Evolutionary conservation across 1,140 invertebrate genomes (phyloP).

Genomic region (Dermatophagoides farinae): DNA sequence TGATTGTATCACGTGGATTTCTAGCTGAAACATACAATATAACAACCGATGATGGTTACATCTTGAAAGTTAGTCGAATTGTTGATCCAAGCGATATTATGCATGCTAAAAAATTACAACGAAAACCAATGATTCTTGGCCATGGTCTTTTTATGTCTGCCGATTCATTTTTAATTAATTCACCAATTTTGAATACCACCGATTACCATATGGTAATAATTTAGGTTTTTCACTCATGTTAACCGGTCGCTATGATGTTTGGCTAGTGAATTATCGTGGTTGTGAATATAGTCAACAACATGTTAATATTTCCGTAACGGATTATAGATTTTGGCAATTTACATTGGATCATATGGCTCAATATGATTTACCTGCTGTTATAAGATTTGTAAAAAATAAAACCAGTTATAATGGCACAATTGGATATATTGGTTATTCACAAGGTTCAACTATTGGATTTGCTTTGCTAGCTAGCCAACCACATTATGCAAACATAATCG

Average conservation of each 20-base stretch:
- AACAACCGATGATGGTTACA: slow-evolving; percentile 45
- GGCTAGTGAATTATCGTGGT: slow-evolving; percentile 24
- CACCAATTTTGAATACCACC: slow-evolving; percentile 23
- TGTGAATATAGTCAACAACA: slow-evolving; percentile 16
- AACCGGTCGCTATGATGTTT: slow-evolving; percentile 23
- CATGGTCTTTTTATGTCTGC: background rate
- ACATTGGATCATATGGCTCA: slow-evolving; percentile 22
- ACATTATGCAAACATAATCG: slow-evolving; percentile 39
- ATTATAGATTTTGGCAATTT: slow-evolving; percentile 27
- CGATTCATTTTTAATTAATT: slow-evolving; percentile 24
- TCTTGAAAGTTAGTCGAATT: slow-evolving; percentile 47
- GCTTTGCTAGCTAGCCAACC: slow-evolving; percentile 40
- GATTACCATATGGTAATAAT: background rate
- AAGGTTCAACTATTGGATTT: slow-evolving; percentile 40
- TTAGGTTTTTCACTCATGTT: slow-evolving; percentile 20
- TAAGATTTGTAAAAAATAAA: slow-evolving; percentile 27
- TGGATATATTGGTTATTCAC: slow-evolving; percentile 42
- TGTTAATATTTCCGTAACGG: background rate
- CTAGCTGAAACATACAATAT: slow-evolving; percentile 19
- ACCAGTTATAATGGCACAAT: slow-evolving; percentile 35
- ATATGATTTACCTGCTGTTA: slow-evolving; percentile 31
- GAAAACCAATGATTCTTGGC: background rate
- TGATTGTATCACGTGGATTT: background rate
- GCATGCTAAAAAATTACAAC: background rate
- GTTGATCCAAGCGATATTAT: background rate